Base-by-base conservation (phyloP, 2,888 invertebrate genomes). In the Oscheius sp. region DNA sequence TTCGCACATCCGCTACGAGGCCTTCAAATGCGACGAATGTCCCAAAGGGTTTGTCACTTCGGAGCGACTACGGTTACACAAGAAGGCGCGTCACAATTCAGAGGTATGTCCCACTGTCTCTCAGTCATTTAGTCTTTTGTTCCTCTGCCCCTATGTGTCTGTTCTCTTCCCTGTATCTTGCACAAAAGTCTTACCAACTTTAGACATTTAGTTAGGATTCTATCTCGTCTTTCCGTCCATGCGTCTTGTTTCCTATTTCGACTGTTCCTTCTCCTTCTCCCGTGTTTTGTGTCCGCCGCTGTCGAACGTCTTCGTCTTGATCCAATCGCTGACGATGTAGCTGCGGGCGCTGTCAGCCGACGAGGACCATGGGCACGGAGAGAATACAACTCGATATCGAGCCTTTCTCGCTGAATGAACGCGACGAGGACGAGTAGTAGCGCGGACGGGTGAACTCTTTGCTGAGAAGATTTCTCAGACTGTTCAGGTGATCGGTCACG, bases 1-100 rank as follows among this genome's bases (percentile, higher is more conserved):
- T 5, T 33, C 50, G 3, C 74, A 74, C 21, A 66, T 62, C n/a
- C 53, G 48, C 2, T 74, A 51, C 13, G 21, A 42, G 11, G 37
- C 68, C 2, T 58, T 58, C 50, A 29, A 33, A 32, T 74, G 74
- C 29, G 58, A 53, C 11, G 42, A 74, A n/a, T 74, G 74, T 50
- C 48, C 37, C 10, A 32, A 13, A n/a, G 13, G 13, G 1, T 74
- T 74, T n/a, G 13, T 47, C 11, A 74, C 74, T 4, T 13, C 58
- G 11, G 74, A 74, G n/a, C 21, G 74, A 55, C 48, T 63, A 9
- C 13, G 48, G 0, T 48, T 63, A 10, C 63, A 63, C 21, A n/a
- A 9, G 13, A 63, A 50, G n/a, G 50, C 29, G 2, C n/a, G n/a
- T 4, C 63, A 63, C 29, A 4, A 48, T 2, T 50, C 63, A 48